These are phyloP conservation scores for Seira musarum DNA, from an alignment of 2,888 invertebrate species.

Conservation along the genomic window DNA sequence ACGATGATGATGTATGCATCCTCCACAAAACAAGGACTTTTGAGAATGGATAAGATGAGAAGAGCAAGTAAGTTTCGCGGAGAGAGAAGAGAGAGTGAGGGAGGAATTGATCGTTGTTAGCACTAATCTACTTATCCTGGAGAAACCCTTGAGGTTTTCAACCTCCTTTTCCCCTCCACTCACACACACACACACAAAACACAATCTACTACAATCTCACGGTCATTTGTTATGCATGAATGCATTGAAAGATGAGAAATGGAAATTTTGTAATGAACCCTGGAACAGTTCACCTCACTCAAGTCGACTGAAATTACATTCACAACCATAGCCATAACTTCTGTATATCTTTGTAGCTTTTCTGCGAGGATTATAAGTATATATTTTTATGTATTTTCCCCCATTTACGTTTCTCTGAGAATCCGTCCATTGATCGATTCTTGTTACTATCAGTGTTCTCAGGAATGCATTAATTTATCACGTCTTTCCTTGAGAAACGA, in stretches of 20 bases:
- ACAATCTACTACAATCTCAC: conserved; percentile 36
- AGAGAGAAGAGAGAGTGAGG: neutral
- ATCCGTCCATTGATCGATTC: neutral
- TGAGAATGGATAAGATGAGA: too few species aligned
- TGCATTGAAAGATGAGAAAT: conserved; percentile 61
- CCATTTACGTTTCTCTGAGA: neutral
- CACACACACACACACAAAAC: neutral
- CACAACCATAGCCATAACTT: neutral
- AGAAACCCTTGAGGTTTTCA: conserved; percentile 33
- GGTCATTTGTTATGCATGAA: conserved; percentile 62
- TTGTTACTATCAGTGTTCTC: neutral
- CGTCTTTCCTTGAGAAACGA: neutral
- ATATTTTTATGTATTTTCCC: too few species aligned
- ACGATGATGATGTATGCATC: too few species aligned
- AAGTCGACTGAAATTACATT: conserved; percentile 38
- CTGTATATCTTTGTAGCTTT: too few species aligned
- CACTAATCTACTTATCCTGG: conserved; percentile 58
- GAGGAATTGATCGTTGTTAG: conserved; percentile 49
- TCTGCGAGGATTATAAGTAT: too few species aligned
- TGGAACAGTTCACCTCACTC: conserved; percentile 53
- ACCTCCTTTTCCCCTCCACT: conserved; percentile 19
- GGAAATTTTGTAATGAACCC: conserved; percentile 60
- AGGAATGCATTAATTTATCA: conserved; percentile 8
- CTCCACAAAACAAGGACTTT: too few species aligned
- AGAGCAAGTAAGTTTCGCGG: too few species aligned